Conservation (phyloP, 2,888 invertebrate species). For the Cactoblastis cactorum region DNA sequence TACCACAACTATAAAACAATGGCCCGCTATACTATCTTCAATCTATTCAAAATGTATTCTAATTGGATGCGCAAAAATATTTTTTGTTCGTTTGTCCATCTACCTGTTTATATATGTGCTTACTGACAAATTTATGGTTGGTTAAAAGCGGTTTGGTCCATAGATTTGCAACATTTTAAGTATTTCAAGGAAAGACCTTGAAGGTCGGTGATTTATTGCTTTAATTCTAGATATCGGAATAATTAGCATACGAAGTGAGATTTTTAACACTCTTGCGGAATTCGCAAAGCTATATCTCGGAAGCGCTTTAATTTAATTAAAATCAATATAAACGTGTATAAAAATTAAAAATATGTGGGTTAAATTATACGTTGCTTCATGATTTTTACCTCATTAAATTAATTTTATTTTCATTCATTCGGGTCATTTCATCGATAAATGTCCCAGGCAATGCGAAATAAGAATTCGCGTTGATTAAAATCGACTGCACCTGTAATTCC, state of each 20-base stretch:
- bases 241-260: constrained; percentile 21
- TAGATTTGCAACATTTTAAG: constrained; percentile 1
- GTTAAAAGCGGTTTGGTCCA: not conserved
- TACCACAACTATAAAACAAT: constrained; percentile 68
- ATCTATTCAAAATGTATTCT: constrained; percentile 70
- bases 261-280: constrained; percentile 24
- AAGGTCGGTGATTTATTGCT: constrained; percentile 18
- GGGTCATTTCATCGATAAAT: constrained; percentile 61
- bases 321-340: constrained; percentile 23
- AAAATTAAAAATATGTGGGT: constrained; percentile 28
- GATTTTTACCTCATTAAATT: constrained; percentile 66
- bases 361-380: constrained; percentile 42
- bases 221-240: constrained; percentile 11
- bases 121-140: not conserved
- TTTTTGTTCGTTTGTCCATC: constrained; percentile 18
- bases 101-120: not conserved
- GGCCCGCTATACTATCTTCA: constrained; percentile 62
- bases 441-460: constrained; percentile 49
- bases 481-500: constrained; percentile 48
- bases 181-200: constrained; percentile 14
- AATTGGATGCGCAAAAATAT: constrained; percentile 70
- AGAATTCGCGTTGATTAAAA: constrained; percentile 59
- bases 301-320: constrained; percentile 40
- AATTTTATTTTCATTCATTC: constrained; percentile 63
- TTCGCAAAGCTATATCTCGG: constrained; percentile 22